Conservation (phyloP, 2,888 invertebrate species). For the Sussaba pulchella region DNA sequence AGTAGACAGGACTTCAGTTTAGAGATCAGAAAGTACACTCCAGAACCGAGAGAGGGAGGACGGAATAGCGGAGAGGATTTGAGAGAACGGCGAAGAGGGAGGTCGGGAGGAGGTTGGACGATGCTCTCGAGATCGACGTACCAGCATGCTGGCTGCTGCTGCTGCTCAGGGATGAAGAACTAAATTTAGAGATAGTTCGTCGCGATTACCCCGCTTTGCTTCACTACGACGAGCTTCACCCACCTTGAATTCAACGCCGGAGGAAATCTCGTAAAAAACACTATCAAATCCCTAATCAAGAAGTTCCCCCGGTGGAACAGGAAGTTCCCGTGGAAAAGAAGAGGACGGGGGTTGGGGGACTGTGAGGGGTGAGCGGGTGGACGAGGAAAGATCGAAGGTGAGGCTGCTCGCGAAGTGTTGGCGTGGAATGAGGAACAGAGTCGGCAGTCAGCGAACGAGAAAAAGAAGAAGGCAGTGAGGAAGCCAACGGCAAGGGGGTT, state of each 20-base stretch:
- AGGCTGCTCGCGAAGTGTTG: constrained; percentile 58
- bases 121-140: constrained; percentile 61
- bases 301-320: constrained; percentile 73
- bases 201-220: constrained; percentile 72
- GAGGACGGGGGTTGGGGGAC: constrained; percentile 24
- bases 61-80: constrained; percentile 13
- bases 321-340: constrained; percentile 68
- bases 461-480: constrained; percentile 41
- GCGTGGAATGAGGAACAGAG: constrained; percentile 45
- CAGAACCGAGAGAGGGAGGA: constrained; percentile 26
- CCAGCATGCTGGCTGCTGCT: constrained; percentile 64
- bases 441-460: constrained; percentile 40
- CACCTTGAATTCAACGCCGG: constrained; percentile 69
- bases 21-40: constrained; percentile 38
- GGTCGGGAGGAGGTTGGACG: constrained; percentile 8
- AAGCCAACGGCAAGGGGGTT: constrained; percentile 8
- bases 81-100: constrained; percentile 30
- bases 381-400: constrained; percentile 58
- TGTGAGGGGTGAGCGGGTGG: constrained; percentile 18
- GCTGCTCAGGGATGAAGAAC: constrained; percentile 63
- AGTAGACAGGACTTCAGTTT: constrained; percentile 43
- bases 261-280: constrained; percentile 74
- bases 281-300: constrained; percentile 79
- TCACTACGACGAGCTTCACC: constrained; percentile 45
- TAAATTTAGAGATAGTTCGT: constrained; percentile 75